A percentile compares a stretch with the other conserved stretches of the same genome.
These are phyloP conservation scores for Petroica traversi DNA, from an alignment of 2,113 vertebrate genomes.

Conservation along the genomic window DNA sequence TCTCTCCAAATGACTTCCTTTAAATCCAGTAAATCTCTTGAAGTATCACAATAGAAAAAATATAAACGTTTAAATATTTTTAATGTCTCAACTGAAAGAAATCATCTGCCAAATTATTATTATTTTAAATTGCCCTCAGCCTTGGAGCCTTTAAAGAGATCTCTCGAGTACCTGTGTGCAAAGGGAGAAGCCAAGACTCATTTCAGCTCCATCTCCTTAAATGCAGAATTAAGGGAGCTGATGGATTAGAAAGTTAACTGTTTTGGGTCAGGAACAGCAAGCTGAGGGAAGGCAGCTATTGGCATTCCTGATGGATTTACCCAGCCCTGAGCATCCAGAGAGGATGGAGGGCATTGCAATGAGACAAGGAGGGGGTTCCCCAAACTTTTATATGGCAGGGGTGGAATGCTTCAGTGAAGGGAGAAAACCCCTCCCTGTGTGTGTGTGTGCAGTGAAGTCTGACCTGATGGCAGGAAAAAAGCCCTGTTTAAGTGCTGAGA, in stretches of 20 bases:
- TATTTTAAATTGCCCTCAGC: neutral
- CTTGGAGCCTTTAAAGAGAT: neutral
- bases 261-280: neutral
- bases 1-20: neutral
- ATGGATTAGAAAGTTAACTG: neutral
- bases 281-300: neutral
- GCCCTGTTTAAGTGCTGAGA: neutral
- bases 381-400: neutral
- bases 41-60: neutral
- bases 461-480: neutral
- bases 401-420: neutral
- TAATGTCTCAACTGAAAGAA: neutral
- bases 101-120: neutral
- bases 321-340: neutral
- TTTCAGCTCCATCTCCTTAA: neutral
- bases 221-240: neutral
- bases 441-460: neutral
- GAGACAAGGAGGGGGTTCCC: neutral
- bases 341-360: neutral
- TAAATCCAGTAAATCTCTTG: neutral
- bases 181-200: neutral
- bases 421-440: neutral
- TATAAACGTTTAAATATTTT: neutral
- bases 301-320: neutral
- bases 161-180: rapidly evolving